Percentiles rank a stretch among this genome's conserved stretches.
Conservation (phyloP, 2,113 vertebrate genomes). For the Pangasianodon hypophthalmus region DNA sequence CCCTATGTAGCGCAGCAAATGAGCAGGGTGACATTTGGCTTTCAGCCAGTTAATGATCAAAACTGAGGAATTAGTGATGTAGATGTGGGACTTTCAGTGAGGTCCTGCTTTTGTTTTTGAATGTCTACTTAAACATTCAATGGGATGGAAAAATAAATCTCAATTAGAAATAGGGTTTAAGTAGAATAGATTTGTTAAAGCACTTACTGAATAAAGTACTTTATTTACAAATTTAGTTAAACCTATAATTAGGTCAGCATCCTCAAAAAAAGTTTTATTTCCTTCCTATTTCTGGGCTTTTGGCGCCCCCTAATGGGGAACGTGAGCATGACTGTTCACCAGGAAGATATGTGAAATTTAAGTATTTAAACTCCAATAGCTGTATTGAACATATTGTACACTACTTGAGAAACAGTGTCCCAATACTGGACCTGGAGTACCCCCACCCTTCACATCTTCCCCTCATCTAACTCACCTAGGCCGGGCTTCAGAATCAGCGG, state of each 20-base stretch:
- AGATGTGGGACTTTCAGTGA: background rate
- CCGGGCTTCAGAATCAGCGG: background rate
- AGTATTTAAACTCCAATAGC: background rate
- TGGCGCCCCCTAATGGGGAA: slow-evolving; percentile 53
- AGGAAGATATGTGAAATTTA: background rate
- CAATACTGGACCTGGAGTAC: background rate
- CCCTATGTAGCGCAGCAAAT: background rate
- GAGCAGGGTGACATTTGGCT: background rate
- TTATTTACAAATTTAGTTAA: background rate
- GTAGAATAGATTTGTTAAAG: background rate
- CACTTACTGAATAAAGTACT: background rate
- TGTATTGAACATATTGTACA: background rate
- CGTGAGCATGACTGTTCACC: too few relatives aligned
- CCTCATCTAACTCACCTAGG: too few relatives aligned
- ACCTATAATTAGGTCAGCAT: background rate
- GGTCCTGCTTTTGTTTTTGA: background rate
- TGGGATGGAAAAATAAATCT: background rate
- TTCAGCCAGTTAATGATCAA: background rate
- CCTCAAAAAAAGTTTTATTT: background rate
- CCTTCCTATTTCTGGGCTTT: slow-evolving; percentile 26
- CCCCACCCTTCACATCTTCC: too few relatives aligned
- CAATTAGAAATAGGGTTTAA: background rate
- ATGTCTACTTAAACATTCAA: background rate
- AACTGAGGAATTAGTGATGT: background rate
- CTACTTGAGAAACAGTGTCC: background rate